Evolutionary conservation across 2,888 invertebrate genomes (phyloP).

Genomic region (Eristalinus sepulchralis): DNA sequence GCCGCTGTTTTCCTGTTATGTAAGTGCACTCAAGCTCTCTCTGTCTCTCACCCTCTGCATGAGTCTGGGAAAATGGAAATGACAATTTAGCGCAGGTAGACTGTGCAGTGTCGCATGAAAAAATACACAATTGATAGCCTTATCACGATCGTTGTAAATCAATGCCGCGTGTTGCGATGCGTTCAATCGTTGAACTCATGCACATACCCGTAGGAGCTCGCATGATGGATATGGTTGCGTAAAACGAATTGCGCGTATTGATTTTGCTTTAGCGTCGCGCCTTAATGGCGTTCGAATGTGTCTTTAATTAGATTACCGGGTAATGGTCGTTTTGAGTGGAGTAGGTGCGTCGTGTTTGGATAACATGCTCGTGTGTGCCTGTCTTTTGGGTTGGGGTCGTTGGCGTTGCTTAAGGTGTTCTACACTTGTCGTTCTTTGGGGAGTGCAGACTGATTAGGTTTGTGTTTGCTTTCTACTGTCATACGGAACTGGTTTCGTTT

Average conservation of each 20-base stretch:
- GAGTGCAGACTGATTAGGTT: not conserved
- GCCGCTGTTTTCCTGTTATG: constrained; percentile 52
- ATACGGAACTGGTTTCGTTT: no score
- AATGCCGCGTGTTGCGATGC: constrained; percentile 29
- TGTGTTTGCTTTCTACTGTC: not conserved
- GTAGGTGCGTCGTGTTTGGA: constrained; percentile 40
- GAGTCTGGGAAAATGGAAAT: constrained; percentile 4
- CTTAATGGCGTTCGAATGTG: not conserved
- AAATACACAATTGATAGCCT: constrained; percentile 51
- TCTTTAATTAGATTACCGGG: constrained; percentile 35
- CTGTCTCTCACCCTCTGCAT: not conserved
- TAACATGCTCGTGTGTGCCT: not conserved
- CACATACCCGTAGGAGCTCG: not conserved
- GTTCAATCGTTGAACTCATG: not conserved
- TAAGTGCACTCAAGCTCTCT: constrained; percentile 28
- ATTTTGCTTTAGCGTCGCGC: constrained; percentile 12
- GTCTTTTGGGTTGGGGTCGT: constrained; percentile 16
- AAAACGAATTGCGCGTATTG: constrained; percentile 23
- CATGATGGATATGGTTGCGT: constrained; percentile 27
- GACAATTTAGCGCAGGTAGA: constrained; percentile 40
- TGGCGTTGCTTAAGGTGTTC: not conserved
- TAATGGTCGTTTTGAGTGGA: constrained; percentile 34
- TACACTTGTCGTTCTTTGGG: not conserved
- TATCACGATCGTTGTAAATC: constrained; percentile 66
- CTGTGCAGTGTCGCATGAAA: constrained; percentile 8